Percentiles rank a stretch among this genome's conserved stretches.
These are phyloP conservation scores for Poliocrania exsul DNA, from an alignment of 2,797 vertebrate genomes.

Conservation along the genomic window DNA sequence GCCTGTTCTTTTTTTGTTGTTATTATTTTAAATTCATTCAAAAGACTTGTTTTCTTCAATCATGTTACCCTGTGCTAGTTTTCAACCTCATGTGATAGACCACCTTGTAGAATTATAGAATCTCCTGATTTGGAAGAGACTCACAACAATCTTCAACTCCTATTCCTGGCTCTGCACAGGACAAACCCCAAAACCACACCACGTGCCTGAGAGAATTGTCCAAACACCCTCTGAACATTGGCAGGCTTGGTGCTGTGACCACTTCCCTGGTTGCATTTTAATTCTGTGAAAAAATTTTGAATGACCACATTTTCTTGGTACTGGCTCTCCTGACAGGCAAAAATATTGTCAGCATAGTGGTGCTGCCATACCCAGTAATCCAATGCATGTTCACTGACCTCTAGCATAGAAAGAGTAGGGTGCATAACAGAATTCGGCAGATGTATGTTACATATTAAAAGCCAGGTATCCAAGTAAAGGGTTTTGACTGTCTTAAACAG, in stretches of 20 bases:
- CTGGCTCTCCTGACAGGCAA: not conserved
- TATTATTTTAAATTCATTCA: not conserved
- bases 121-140: not conserved
- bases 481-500: not conserved
- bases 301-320: not conserved
- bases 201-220: rapidly evolving
- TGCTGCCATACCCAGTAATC: not conserved
- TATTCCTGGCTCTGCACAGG: not conserved
- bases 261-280: not conserved
- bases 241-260: not conserved
- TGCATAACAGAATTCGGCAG: not conserved
- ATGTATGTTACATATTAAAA: not conserved
- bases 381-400: not conserved
- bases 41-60: not conserved
- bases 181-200: not conserved
- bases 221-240: not conserved
- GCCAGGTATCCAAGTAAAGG: not conserved
- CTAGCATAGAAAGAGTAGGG: not conserved
- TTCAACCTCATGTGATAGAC: not conserved
- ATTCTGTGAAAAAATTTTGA: not conserved
- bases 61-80: not conserved
- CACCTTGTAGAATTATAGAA: not conserved
- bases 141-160: no score
- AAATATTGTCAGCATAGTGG: not conserved
- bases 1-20: not conserved